These are phyloP conservation scores for Callosobruchus maculatus DNA, from an alignment of 2,888 invertebrate genomes.

Conservation along the genomic window DNA sequence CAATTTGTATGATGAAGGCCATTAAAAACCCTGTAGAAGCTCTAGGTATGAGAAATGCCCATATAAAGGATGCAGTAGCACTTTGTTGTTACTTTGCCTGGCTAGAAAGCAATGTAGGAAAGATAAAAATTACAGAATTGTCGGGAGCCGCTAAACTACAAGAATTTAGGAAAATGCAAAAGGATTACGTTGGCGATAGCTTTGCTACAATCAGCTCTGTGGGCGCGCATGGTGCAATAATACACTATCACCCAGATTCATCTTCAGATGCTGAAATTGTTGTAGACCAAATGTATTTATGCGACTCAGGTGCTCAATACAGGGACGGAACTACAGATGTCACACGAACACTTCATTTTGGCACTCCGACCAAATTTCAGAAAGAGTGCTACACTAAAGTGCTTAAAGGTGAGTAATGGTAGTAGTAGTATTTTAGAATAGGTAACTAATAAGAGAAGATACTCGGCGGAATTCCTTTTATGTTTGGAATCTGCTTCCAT, in stretches of 20 bases:
- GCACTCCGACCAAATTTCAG: constrained; percentile 69
- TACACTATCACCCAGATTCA: constrained; percentile 81
- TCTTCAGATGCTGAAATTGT: constrained; percentile 68
- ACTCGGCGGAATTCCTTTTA: no score
- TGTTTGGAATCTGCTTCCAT: no score
- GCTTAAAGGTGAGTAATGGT: constrained; percentile 89
- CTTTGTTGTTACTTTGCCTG: constrained; percentile 79
- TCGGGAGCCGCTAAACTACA: constrained; percentile 67
- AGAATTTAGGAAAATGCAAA: constrained; percentile 54
- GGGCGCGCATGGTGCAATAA: constrained; percentile 89
- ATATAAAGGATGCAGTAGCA: constrained; percentile 80
- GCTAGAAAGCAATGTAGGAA: constrained; percentile 71
- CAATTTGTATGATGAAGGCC: constrained; percentile 79
- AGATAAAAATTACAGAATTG: constrained; percentile 65
- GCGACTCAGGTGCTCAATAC: constrained; percentile 89
- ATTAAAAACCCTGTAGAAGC: constrained; percentile 82
- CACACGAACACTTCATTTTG: constrained; percentile 87
- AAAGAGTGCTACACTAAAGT: constrained; percentile 85
- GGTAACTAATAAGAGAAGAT: no score
- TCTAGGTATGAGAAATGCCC: constrained; percentile 72
- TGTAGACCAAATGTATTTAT: constrained; percentile 74
- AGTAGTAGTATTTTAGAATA: no score
- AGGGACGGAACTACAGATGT: constrained; percentile 94
- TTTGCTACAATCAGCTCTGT: constrained; percentile 91
- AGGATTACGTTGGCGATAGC: constrained; percentile 81